Conservation (phyloP, 1,140 invertebrate genomes). For the Zophobas atratus region DNA sequence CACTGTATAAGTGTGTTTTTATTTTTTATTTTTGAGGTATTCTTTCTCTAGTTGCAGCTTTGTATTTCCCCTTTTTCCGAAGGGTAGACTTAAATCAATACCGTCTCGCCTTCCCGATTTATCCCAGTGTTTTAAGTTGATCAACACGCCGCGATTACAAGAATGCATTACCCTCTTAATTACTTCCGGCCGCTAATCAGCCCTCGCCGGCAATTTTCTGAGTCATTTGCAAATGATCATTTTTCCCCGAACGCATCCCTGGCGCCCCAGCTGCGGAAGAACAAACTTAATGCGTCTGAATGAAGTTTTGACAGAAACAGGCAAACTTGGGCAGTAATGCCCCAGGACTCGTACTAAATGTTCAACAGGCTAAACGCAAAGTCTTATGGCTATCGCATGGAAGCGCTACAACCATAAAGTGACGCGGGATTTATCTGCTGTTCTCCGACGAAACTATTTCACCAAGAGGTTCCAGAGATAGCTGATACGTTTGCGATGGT, state of each 20-base stretch:
- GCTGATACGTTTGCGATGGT: slow-evolving; percentile 28
- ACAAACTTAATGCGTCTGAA: slow-evolving; percentile 36
- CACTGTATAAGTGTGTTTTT: no score
- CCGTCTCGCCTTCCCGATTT: no score
- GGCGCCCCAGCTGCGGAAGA: slow-evolving; percentile 10
- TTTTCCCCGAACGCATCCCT: background rate
- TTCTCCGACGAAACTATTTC: slow-evolving; percentile 45
- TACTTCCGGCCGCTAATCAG: no score
- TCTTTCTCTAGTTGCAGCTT: no score
- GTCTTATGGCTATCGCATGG: slow-evolving; percentile 42
- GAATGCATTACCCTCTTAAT: no score
- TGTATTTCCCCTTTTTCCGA: no score
- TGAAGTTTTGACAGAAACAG: slow-evolving; percentile 51
- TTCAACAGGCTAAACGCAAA: slow-evolving; percentile 50
- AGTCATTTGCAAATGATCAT: background rate
- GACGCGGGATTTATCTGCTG: slow-evolving; percentile 46
- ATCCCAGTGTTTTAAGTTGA: no score
- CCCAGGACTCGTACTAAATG: slow-evolving; percentile 47
- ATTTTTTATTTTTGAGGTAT: no score
- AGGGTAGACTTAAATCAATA: no score
- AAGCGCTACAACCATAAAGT: slow-evolving; percentile 48
- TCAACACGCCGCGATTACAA: no score
- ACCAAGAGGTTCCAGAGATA: slow-evolving; percentile 26
- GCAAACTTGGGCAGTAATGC: slow-evolving; percentile 44
- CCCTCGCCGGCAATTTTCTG: background rate